Conservation (phyloP, 2,113 vertebrate genomes). For the Campylomormyrus tamandua region DNA sequence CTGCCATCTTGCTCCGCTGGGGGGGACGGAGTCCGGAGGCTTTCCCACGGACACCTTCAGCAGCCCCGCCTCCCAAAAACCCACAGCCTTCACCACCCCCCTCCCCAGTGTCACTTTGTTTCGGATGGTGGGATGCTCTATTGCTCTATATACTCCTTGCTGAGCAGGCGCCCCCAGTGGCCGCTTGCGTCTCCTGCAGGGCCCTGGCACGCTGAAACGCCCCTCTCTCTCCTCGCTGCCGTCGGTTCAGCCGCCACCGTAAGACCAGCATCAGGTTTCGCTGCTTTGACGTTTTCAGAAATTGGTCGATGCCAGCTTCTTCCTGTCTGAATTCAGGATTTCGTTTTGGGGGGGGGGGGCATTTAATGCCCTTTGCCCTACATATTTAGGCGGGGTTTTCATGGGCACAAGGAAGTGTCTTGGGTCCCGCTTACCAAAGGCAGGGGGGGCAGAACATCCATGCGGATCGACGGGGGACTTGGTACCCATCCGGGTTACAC, state of each 20-base stretch:
- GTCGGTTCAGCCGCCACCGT: too few species aligned
- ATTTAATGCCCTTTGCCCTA: neutral
- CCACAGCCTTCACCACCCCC: neutral
- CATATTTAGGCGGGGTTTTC: neutral
- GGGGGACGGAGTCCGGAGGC: neutral
- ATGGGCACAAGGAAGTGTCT: neutral
- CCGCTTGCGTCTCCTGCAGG: slow-evolving; percentile 5
- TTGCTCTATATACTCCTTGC: neutral
- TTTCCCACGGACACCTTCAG: neutral
- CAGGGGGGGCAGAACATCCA: neutral
- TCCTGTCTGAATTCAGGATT: neutral
- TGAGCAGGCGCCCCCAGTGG: neutral
- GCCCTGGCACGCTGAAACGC: neutral
- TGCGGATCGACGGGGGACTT: neutral
- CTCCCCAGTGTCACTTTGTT: neutral
- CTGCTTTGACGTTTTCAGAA: neutral
- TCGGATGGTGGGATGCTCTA: neutral
- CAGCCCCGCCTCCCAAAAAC: neutral
- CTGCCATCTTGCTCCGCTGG: neutral
- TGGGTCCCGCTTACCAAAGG: neutral
- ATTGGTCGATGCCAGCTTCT: neutral
- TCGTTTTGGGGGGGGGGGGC: neutral
- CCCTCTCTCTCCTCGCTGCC: neutral
- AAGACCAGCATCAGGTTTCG: neutral
- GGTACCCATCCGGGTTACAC: neutral